A percentile compares a stretch with the other conserved stretches of the same genome.
phyloP scores from a whole-genome alignment of 1,140 invertebrate species.

The Diorhabda elongata region DNA sequence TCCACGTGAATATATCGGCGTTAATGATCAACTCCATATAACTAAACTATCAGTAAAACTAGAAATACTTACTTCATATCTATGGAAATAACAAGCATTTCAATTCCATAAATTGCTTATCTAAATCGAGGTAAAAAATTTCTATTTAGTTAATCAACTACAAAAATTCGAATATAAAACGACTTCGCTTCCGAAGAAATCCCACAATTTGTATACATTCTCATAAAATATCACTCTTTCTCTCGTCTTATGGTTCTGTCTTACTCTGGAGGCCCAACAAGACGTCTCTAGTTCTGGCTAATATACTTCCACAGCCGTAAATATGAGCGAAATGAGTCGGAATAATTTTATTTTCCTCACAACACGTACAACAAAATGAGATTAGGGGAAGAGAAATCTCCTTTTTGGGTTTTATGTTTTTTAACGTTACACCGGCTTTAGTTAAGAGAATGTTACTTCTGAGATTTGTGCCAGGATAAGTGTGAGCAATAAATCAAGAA shows the following conservation, averaged over 20 bases:
- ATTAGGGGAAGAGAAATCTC: conserved; percentile 12
- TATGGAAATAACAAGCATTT: no score
- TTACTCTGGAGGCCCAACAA: conserved; percentile 15
- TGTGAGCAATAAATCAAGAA: conserved; percentile 8
- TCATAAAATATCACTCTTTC: conserved; percentile 34
- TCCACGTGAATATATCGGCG: no score
- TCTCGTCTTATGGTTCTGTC: conserved; percentile 20
- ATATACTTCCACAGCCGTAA: conserved; percentile 29
- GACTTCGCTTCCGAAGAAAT: conserved; percentile 19
- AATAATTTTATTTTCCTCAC: conserved; percentile 31
- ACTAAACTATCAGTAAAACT: no score
- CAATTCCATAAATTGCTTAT: no score
- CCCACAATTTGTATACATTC: conserved; percentile 32
- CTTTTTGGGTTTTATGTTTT: conserved; percentile 19
- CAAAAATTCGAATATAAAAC: no score
- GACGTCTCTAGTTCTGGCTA: conserved; percentile 25
- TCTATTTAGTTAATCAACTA: no score
- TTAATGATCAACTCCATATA: no score
- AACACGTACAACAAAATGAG: conserved; percentile 21
- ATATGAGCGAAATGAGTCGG: conserved; percentile 30
- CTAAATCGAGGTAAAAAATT: no score
- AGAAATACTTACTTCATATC: no score
- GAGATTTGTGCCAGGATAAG: conserved; percentile 8
- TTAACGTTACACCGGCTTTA: conserved; percentile 6
- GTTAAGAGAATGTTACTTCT: conserved; percentile 10